phyloP scores from a whole-genome alignment of 2,888 invertebrate genomes.

The Pseudococcus jackbeardsleyi region DNA sequence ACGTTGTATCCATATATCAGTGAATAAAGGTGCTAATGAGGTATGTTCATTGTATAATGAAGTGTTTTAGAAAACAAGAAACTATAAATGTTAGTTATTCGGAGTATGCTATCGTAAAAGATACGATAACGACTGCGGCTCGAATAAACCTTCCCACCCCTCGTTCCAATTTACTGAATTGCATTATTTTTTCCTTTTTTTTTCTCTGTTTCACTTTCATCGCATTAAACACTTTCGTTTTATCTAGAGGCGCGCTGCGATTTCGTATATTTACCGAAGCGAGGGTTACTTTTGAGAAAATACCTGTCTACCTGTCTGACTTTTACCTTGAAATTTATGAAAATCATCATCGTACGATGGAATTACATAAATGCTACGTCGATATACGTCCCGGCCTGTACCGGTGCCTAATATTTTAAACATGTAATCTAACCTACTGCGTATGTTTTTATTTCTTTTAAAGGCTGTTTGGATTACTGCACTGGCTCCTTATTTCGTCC shows the following conservation, averaged over 20 bases:
- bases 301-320: slow-evolving; percentile 8
- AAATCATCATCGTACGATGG: not conserved
- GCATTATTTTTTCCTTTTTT: slow-evolving; percentile 54
- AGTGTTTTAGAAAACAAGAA: slow-evolving; percentile 55
- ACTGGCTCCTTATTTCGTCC: slow-evolving; percentile 89
- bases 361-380: not conserved
- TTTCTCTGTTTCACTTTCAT: slow-evolving; percentile 47
- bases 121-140: slow-evolving; percentile 57
- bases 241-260: not conserved
- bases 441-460: slow-evolving; percentile 30
- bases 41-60: slow-evolving; percentile 60
- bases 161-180: slow-evolving; percentile 58
- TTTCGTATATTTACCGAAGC: not conserved
- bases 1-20: slow-evolving; percentile 54
- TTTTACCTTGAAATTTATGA: slow-evolving; percentile 35
- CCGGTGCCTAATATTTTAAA: not conserved
- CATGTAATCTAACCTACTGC: not conserved
- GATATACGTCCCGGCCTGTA: no score
- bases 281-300: not conserved
- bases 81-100: slow-evolving; percentile 55
- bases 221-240: slow-evolving; percentile 46
- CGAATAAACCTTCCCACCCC: slow-evolving; percentile 55
- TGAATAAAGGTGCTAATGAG: slow-evolving; percentile 59
- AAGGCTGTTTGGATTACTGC: slow-evolving; percentile 97
- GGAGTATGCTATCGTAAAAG: slow-evolving; percentile 54